Evolutionary conservation across 64 coral and sea anemone species (phyloP).

Genomic region (Montipora efflorescens): DNA sequence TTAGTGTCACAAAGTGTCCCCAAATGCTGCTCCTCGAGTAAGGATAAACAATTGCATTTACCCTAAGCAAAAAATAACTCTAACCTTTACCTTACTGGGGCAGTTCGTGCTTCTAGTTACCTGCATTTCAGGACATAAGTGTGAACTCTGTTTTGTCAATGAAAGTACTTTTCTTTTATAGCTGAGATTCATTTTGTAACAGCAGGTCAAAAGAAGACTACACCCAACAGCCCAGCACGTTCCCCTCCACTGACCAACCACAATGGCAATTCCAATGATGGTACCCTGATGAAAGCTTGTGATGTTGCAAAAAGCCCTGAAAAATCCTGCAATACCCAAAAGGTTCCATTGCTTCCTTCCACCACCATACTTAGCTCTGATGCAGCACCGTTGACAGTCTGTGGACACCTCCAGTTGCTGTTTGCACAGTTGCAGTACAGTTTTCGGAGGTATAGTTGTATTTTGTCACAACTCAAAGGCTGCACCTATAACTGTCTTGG

Average conservation of each 20-base stretch:
- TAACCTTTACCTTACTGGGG: too few species aligned
- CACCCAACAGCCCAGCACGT: neutral
- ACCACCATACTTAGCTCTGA: conserved; percentile 33
- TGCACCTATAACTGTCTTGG: too few species aligned
- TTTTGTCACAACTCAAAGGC: neutral
- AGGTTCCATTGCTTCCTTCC: conserved; percentile 53
- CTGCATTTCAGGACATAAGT: too few species aligned
- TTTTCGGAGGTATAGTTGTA: conserved; percentile 72
- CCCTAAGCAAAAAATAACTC: too few species aligned
- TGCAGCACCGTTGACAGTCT: conserved; percentile 76
- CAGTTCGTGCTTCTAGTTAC: too few species aligned
- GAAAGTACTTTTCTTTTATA: neutral
- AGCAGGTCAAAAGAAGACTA: neutral
- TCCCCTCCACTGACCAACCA: neutral
- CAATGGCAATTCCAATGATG: neutral
- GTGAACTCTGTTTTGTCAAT: too few species aligned
- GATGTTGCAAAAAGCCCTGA: neutral
- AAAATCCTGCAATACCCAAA: neutral
- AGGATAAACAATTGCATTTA: too few species aligned
- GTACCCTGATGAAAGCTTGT: neutral
- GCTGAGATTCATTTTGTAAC: neutral
- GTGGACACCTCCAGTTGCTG: conserved; percentile 92
- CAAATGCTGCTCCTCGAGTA: too few species aligned
- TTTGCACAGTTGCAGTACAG: conserved; percentile 96
- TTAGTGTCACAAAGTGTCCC: too few species aligned